Percentiles rank a stretch among this genome's conserved stretches.
phyloP scores from a whole-genome alignment of 2,888 invertebrate species.

The Chironomus riparius region DNA sequence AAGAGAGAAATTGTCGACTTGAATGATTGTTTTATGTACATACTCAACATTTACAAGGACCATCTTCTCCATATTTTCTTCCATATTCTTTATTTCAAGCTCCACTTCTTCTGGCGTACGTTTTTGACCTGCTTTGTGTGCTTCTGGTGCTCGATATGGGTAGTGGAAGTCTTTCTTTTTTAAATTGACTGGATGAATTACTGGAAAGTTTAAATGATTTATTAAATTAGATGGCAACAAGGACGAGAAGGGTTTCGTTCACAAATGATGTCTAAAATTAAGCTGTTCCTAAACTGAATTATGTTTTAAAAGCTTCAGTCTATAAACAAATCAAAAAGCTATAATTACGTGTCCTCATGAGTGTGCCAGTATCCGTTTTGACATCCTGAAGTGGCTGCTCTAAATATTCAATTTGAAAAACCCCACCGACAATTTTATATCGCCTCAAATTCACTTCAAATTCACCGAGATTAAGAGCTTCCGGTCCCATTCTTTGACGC shows the following conservation, averaged over 20 bases:
- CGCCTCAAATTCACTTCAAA: slow-evolving; percentile 66
- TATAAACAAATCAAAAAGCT: background rate
- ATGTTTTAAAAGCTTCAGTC: no score
- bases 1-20: background rate
- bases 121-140: slow-evolving; percentile 54
- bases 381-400: slow-evolving; percentile 64
- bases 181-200: slow-evolving; percentile 45
- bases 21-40: slow-evolving; percentile 30
- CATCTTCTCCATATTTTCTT: slow-evolving; percentile 63
- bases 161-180: slow-evolving; percentile 53
- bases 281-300: no score
- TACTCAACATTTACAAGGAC: slow-evolving; percentile 62
- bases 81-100: slow-evolving; percentile 62
- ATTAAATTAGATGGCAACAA: background rate
- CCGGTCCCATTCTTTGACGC: slow-evolving; percentile 37
- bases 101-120: slow-evolving; percentile 72
- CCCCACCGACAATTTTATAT: slow-evolving; percentile 65
- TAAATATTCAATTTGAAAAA: slow-evolving; percentile 62
- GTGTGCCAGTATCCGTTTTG: slow-evolving; percentile 37
- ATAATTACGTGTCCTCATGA: slow-evolving; percentile 38
- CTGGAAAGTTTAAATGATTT: slow-evolving; percentile 31
- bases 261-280: no score
- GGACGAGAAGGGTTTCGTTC: no score
- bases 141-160: slow-evolving; percentile 58
- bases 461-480: slow-evolving; percentile 40